Evolutionary conservation across 2,797 vertebrate genomes (phyloP).

Genomic region (Tamandua tetradactyla): DNA sequence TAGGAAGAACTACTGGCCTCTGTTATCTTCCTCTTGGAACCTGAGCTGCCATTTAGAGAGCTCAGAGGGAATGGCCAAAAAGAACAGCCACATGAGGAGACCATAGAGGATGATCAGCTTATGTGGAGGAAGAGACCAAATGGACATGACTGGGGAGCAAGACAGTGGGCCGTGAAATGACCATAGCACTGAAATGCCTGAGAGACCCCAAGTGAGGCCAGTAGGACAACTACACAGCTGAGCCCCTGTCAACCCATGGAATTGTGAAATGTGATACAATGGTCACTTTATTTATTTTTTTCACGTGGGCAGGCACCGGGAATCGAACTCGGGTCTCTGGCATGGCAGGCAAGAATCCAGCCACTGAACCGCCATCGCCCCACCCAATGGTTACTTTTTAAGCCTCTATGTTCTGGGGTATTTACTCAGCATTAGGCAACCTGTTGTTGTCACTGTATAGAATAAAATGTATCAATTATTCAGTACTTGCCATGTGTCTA

Average conservation of each 20-base stretch:
- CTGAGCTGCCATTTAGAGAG: not conserved
- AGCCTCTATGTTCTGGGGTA: not conserved
- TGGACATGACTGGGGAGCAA: not conserved
- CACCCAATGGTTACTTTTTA: not conserved
- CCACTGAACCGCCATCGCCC: too few relatives aligned
- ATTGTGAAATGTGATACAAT: not conserved
- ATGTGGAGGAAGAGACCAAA: not conserved
- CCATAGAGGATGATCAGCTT: not conserved
- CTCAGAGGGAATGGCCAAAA: not conserved
- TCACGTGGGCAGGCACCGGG: too few relatives aligned
- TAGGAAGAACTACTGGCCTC: not conserved
- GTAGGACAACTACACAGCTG: not conserved
- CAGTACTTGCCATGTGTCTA: not conserved
- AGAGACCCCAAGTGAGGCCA: not conserved
- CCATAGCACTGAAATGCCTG: not conserved
- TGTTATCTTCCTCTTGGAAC: not conserved
- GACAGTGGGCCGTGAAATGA: too few relatives aligned
- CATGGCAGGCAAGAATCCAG: too few relatives aligned
- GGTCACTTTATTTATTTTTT: too few relatives aligned
- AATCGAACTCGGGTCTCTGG: too few relatives aligned
- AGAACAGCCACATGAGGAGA: not conserved
- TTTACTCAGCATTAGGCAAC: not conserved
- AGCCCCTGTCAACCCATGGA: not conserved
- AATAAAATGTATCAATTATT: not conserved
- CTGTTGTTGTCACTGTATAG: not conserved